Evolutionary conservation across 1,140 invertebrate species (phyloP).

Genomic region (Odontomachus brunneus): DNA sequence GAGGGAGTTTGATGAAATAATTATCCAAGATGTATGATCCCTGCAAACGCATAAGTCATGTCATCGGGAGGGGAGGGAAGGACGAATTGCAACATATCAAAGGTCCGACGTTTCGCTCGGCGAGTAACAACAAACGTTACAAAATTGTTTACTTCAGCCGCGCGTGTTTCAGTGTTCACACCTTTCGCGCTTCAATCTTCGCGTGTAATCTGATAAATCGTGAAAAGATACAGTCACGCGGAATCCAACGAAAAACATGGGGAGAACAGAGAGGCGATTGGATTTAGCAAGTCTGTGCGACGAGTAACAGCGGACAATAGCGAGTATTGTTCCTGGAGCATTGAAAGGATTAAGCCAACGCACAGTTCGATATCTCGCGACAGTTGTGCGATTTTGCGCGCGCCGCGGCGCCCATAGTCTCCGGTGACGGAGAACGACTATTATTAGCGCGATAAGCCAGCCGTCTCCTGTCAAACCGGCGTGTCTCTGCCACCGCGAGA

Average conservation of each 20-base stretch:
- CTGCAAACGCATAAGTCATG: not conserved
- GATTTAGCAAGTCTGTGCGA: not conserved
- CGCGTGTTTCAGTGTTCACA: not conserved
- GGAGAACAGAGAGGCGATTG: not conserved
- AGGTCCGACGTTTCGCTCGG: not conserved
- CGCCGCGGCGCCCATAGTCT: constrained; percentile 16
- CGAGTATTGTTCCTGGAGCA: constrained; percentile 23
- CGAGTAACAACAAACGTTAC: not conserved
- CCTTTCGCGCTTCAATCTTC: not conserved
- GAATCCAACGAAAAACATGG: not conserved
- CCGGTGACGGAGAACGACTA: not conserved
- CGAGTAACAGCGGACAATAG: constrained; percentile 24
- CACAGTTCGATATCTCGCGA: constrained; percentile 38
- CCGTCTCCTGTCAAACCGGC: constrained; percentile 39
- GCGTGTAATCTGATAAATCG: not conserved
- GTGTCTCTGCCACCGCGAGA: not conserved
- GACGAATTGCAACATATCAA: not conserved
- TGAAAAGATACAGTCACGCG: not conserved
- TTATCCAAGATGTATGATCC: not conserved
- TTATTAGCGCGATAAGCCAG: constrained; percentile 55
- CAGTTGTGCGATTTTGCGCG: constrained; percentile 27
- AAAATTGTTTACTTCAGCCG: not conserved
- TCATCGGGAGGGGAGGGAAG: not conserved
- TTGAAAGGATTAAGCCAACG: constrained; percentile 25
- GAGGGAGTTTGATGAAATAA: not conserved